Evolutionary conservation across 2,797 vertebrate genomes (phyloP), one percentile per base, ranked within the genome.

Genomic region (Myripristis jacobus): DNA sequence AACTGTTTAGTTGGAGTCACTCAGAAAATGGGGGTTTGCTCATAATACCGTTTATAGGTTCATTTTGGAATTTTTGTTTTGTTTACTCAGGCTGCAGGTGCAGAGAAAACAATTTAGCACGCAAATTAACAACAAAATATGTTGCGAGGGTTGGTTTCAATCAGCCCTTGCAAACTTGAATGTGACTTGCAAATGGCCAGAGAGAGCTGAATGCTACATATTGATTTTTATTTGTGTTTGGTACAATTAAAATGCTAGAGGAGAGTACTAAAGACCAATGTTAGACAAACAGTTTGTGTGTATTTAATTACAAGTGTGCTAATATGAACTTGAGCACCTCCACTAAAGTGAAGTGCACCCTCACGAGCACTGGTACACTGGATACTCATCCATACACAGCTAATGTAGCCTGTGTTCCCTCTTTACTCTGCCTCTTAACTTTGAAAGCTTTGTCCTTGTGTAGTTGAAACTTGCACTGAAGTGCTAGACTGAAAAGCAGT

Each of bases 391-490:
- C 60, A 69, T 36, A 56, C 69, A 73, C 70, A 16, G 29, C 70
- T 81, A 89, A 84, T 81, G 63, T 64, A 86, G 86, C 82, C 82
- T 48, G 16, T 82, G 81, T 72, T 85, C 66, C 70, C 83, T 81
- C 83, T 84, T 83, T 77, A 63, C 77, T 41, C 12, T 41, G 3
- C 36, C 36, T 41, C 36, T 41, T 36, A 8, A 36, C 38, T 76
- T 69, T 81, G 70, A 92, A 90, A 91, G 88, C 87, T 79, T 67
- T 71, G 80, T 77, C 88, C 90, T 91, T 87, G 81, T 73, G 60
- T 41, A 29, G 60, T 55, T 16, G n/a, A 50, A 24, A 12, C 31
- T 6, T 22, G 50, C 41, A n/a, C 41, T 48, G 22, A n/a, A 38
- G 60, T 55, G 12, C 27, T 25, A 11, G n/a, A 6, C 34, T 34